Evolutionary conservation across 1,140 invertebrate species (phyloP), one percentile per base, ranked within the genome.

Genomic region (Lamellibrachia luymesi): DNA sequence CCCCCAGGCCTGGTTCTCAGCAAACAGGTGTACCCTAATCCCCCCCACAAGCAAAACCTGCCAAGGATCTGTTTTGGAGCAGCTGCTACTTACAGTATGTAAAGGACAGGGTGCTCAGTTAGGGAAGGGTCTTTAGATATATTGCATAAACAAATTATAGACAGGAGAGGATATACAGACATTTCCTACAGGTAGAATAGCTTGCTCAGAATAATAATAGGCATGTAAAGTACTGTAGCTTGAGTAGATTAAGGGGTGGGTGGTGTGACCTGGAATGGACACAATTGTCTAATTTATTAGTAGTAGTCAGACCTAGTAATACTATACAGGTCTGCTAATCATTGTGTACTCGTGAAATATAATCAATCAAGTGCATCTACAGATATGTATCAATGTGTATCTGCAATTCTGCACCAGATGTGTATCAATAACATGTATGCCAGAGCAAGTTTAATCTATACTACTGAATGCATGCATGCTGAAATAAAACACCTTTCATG

Each of bases 401-500:
- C 38, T 38, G 38, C 38, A 38, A 38, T 38, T 6, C 64, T 80
- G 13, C 13, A 80, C 64, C 64, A 80, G 64, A 80, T 80, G 25
- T 22, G 13, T 80, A 80, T 80, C 64, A 80, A 80, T 80, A 10
- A 80, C 64, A 22, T 17, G 64, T 1, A 17, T 17, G 13, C 64
- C 7, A 80, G 17, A 8, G 64, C 25, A 80, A 22, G 13, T 80
- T 80, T 80, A 22, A 80, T 80, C 64, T 80, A 80, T 22, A 80
- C 7, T 80, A 22, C 64, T 22, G 64, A 80, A 17, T 80, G 64
- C 13, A 4, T 22, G 17, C 64, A 80, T 22, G 64, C 64, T 10
- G 64, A 22, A 80, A 80, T 80, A 80, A 80, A 80, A 80, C 64
- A 80, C 64, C 64, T 80, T 80, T 80, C 64, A 80, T 80, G 64